Evolutionary conservation across 2,888 invertebrate species (phyloP).

Genomic region (Pachydiplax longipennis): DNA sequence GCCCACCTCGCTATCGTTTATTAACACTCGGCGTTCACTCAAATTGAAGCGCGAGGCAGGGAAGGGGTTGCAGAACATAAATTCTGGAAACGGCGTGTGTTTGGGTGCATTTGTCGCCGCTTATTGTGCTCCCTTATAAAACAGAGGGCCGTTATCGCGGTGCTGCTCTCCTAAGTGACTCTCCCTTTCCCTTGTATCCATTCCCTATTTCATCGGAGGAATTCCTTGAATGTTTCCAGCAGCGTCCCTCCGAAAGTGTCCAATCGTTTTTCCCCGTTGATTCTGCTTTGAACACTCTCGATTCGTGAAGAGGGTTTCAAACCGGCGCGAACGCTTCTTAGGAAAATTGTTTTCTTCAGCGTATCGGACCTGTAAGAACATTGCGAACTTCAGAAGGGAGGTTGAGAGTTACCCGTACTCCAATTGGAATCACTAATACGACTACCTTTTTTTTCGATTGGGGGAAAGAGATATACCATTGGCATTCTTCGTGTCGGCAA

Average conservation of each 20-base stretch:
- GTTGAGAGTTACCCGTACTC: too few relatives aligned
- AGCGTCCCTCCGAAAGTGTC: neutral
- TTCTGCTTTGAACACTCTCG: neutral
- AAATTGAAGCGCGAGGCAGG: conserved; percentile 2
- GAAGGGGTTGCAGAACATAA: neutral
- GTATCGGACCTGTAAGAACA: neutral
- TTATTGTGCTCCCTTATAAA: conserved; percentile 14
- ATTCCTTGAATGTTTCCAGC: neutral
- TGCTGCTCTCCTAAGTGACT: conserved; percentile 1
- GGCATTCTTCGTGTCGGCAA: too few relatives aligned
- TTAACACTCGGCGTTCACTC: conserved; percentile 39
- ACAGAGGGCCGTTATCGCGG: conserved; percentile 8
- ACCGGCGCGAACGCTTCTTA: neutral
- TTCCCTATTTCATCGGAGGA: neutral
- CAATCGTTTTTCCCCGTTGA: neutral
- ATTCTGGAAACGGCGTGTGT: conserved; percentile 14
- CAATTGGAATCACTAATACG: too few relatives aligned
- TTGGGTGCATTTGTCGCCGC: conserved; percentile 14
- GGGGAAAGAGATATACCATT: too few relatives aligned
- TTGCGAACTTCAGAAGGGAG: neutral
- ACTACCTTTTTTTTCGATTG: too few relatives aligned
- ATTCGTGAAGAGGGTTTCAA: neutral
- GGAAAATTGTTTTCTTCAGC: neutral
- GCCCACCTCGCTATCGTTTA: conserved; percentile 33
- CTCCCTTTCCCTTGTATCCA: neutral